A percentile compares a stretch with the other conserved stretches of the same genome.
phyloP scores from a whole-genome alignment of 2,797 vertebrate genomes.

The Aselliscus stoliczkanus region DNA sequence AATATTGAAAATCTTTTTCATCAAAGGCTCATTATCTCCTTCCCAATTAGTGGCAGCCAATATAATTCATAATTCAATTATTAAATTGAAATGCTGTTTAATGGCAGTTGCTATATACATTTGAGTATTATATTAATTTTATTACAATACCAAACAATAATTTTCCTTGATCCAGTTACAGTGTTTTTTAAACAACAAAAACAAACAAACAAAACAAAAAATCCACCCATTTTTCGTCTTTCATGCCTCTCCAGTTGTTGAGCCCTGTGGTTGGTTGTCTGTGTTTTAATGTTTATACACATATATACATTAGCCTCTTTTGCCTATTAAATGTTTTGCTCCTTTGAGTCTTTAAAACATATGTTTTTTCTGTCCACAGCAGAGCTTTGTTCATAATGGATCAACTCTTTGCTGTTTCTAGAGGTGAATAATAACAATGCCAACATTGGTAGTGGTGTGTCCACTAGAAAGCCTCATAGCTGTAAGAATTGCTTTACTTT shows the following conservation, averaged over 20 bases:
- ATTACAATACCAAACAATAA: not conserved
- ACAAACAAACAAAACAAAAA: not conserved
- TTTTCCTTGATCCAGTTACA: not conserved
- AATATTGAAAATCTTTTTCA: not conserved
- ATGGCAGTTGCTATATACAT: not conserved
- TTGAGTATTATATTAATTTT: not conserved
- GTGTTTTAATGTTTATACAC: not conserved
- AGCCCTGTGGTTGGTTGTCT: not conserved
- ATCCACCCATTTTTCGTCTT: not conserved
- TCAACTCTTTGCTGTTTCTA: not conserved
- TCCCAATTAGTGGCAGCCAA: not conserved
- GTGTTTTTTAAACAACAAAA: not conserved
- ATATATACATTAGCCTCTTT: not conserved
- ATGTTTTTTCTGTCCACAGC: not conserved
- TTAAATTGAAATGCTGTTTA: not conserved
- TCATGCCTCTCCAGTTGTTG: not conserved
- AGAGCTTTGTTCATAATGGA: not conserved
- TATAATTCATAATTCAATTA: slow-evolving; percentile 20
- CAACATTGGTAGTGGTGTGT: not conserved
- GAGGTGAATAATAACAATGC: not conserved
- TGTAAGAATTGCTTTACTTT: not conserved
- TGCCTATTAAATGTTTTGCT: not conserved
- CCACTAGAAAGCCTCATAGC: not conserved
- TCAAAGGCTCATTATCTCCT: not conserved
- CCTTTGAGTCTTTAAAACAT: not conserved